Conservation (phyloP, 2,888 invertebrate species). For the Stramonita haemastoma region DNA sequence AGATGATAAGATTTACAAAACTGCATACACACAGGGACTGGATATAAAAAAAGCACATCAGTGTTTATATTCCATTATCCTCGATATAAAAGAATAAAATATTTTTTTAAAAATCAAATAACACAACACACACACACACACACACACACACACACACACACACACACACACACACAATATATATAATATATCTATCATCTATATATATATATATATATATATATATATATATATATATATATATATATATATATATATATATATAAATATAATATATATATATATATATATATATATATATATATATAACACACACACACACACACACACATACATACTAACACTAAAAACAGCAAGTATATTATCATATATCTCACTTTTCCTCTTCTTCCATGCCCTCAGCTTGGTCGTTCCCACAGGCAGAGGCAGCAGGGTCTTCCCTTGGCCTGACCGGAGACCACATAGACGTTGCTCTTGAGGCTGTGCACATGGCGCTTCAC, state of each 20-base stretch:
- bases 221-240: too few species aligned
- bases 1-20: neutral
- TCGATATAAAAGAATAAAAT: too few species aligned
- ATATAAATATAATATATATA: too few species aligned
- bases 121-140: neutral
- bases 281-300: too few species aligned
- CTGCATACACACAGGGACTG: too few species aligned
- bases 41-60: too few species aligned
- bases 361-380: slow-evolving; percentile 40
- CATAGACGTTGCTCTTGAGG: slow-evolving; percentile 93
- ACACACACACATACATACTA: neutral
- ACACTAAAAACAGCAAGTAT: neutral
- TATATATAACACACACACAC: too few species aligned
- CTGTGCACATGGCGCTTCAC: slow-evolving; percentile 94
- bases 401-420: slow-evolving; percentile 80
- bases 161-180: neutral
- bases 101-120: neutral
- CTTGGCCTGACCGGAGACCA: slow-evolving; percentile 94
- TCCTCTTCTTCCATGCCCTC: slow-evolving; percentile 61
- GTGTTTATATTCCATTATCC: too few species aligned
- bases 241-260: too few species aligned
- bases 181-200: neutral
- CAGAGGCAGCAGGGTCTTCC: slow-evolving; percentile 92
- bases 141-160: slow-evolving; percentile 19
- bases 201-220: too few species aligned